Conservation (phyloP, 2,888 invertebrate genomes). For the Branchipolynoe longqiensis region DNA sequence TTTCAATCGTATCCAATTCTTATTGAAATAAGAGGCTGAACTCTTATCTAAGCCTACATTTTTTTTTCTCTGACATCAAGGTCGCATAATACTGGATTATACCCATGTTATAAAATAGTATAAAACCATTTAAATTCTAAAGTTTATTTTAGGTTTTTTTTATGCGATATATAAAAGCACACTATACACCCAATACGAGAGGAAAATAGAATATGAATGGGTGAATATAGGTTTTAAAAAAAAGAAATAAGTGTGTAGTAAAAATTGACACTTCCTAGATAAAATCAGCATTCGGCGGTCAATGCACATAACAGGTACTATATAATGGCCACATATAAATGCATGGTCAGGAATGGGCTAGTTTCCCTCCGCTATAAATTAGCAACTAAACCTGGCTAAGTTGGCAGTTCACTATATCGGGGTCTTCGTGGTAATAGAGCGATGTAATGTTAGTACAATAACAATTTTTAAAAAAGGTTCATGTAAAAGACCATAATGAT, state of each 20-base stretch:
- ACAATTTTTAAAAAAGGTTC: no score
- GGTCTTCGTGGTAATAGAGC: background rate
- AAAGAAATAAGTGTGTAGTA: background rate
- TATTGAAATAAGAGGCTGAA: no score
- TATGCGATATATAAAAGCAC: background rate
- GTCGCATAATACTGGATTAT: background rate
- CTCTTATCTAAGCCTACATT: background rate
- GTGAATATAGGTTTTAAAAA: background rate
- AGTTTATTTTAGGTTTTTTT: background rate
- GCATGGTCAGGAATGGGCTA: background rate
- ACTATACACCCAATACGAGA: background rate
- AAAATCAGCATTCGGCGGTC: constrained; percentile 18
- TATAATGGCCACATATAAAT: background rate
- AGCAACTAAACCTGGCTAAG: constrained; percentile 21
- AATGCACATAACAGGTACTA: background rate
- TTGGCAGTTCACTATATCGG: constrained; percentile 24
- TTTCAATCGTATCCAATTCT: no score
- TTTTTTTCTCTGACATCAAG: background rate
- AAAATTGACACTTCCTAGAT: background rate
- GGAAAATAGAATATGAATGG: background rate
- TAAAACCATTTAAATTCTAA: background rate
- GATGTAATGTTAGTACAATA: no score
- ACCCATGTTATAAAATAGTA: background rate
- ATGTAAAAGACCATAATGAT: no score
- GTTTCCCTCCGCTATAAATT: background rate